phyloP scores from a whole-genome alignment of 2,888 invertebrate genomes.

The Platycheirus rosarum region DNA sequence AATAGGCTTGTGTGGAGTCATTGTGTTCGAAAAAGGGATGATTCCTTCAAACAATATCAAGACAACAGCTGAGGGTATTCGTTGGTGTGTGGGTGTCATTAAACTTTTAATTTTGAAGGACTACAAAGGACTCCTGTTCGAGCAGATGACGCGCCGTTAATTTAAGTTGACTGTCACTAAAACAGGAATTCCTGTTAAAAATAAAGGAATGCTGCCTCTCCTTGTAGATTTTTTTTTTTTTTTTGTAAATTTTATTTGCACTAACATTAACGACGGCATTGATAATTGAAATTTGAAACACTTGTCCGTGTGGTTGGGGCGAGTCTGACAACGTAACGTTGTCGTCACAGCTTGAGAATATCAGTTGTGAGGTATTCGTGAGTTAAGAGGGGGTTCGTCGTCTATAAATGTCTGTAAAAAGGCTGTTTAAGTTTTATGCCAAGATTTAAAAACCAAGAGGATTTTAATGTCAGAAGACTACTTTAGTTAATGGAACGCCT shows the following conservation, averaged over 20 bases:
- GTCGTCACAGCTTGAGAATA: no score
- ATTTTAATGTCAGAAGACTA: no score
- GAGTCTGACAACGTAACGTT: not conserved
- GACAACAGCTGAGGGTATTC: constrained; percentile 44
- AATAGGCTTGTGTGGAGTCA: not conserved
- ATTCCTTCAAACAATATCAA: constrained; percentile 27
- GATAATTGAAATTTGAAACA: constrained; percentile 53
- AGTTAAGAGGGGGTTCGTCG: no score
- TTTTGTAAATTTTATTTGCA: constrained; percentile 40
- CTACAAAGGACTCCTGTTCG: constrained; percentile 49
- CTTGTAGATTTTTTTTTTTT: constrained; percentile 28
- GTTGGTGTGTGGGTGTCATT: constrained; percentile 43
- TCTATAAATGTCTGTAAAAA: no score
- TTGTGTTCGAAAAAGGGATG: constrained; percentile 35
- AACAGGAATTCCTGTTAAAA: not conserved
- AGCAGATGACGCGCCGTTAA: constrained; percentile 69
- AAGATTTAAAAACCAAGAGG: no score
- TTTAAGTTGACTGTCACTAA: constrained; percentile 54
- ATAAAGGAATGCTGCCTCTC: not conserved
- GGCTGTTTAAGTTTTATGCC: no score
- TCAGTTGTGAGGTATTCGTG: no score
- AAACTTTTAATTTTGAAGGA: constrained; percentile 35
- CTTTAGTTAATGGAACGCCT: no score
- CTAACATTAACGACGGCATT: constrained; percentile 48
- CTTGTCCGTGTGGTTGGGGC: constrained; percentile 26